Percentiles rank a stretch among this genome's conserved stretches.
Conservation (phyloP, 1,140 invertebrate genomes). For the Hirudo medicinalis region DNA sequence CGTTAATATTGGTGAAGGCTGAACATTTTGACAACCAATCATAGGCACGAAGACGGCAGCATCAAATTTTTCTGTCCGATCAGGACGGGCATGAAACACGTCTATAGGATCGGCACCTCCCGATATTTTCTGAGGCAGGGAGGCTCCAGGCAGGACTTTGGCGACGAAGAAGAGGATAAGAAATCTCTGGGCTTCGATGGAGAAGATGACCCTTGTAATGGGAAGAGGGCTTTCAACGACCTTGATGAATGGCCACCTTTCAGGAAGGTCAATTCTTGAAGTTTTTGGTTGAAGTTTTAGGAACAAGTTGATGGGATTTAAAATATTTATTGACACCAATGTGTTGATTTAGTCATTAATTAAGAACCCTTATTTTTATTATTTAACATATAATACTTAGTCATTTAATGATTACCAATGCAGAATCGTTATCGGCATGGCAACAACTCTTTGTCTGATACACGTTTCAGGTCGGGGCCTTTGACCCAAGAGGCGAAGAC, state of each 20-base stretch:
- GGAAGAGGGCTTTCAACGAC: background rate
- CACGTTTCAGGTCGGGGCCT: slow-evolving; percentile 57
- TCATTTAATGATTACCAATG: too few relatives aligned
- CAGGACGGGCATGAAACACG: background rate
- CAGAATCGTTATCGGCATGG: too few relatives aligned
- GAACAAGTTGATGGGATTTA: too few relatives aligned
- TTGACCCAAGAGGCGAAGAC: slow-evolving; percentile 94
- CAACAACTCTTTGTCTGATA: background rate
- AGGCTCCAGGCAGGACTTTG: background rate
- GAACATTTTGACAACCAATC: background rate
- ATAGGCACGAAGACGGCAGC: background rate
- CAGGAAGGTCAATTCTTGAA: background rate
- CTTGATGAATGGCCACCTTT: slow-evolving; percentile 1
- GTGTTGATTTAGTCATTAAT: too few relatives aligned
- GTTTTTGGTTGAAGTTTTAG: too few relatives aligned
- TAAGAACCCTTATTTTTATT: too few relatives aligned
- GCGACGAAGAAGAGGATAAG: background rate
- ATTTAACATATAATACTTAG: too few relatives aligned
- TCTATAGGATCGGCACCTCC: background rate
- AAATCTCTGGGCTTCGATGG: background rate
- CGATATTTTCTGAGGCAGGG: background rate
- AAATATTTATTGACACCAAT: too few relatives aligned
- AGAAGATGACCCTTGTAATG: background rate
- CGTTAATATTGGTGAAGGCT: too few relatives aligned
- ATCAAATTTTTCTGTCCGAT: background rate